Conservation (phyloP, 2,797 vertebrate genomes). For the Etheostoma nigrum region DNA sequence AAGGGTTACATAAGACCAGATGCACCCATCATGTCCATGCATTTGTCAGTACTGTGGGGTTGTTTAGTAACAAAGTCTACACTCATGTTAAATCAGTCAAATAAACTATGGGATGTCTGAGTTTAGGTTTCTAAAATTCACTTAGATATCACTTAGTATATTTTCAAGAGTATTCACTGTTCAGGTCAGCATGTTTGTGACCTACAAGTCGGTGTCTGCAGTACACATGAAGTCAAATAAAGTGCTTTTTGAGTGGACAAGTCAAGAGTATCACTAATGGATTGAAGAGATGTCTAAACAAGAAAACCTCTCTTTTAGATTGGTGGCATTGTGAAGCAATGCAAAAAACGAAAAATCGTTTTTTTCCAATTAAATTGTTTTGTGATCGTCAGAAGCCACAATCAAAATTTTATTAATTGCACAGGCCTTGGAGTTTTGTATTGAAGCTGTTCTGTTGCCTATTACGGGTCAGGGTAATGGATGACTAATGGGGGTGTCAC, state of each 20-base stretch:
- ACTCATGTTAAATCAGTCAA: conserved; percentile 2
- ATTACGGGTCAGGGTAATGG: conserved; percentile 43
- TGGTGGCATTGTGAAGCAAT: conserved; percentile 28
- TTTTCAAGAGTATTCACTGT: background rate
- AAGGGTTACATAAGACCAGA: conserved; percentile 54
- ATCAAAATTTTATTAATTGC: too few species aligned
- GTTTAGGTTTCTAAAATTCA: background rate
- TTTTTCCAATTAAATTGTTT: too few species aligned
- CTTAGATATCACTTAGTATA: background rate
- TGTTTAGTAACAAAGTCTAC: conserved; percentile 3
- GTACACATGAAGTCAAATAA: conserved; percentile 18
- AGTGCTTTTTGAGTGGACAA: conserved; percentile 12
- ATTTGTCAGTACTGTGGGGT: conserved; percentile 12
- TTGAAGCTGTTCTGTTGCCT: conserved; percentile 29
- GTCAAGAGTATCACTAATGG: conserved; percentile 35
- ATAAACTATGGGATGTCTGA: background rate
- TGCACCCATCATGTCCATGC: conserved; percentile 7
- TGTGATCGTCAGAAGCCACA: too few species aligned
- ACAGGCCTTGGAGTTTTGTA: conserved; percentile 7
- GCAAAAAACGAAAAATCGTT: too few species aligned
- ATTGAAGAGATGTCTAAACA: conserved; percentile 29
- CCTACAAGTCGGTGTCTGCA: conserved; percentile 5
- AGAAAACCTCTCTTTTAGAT: conserved; percentile 11
- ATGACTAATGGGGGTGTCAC: conserved; percentile 2
- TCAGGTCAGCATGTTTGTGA: background rate